Evolutionary conservation across 2,797 vertebrate species (phyloP).

Genomic region (Cynopterus sphinx): DNA sequence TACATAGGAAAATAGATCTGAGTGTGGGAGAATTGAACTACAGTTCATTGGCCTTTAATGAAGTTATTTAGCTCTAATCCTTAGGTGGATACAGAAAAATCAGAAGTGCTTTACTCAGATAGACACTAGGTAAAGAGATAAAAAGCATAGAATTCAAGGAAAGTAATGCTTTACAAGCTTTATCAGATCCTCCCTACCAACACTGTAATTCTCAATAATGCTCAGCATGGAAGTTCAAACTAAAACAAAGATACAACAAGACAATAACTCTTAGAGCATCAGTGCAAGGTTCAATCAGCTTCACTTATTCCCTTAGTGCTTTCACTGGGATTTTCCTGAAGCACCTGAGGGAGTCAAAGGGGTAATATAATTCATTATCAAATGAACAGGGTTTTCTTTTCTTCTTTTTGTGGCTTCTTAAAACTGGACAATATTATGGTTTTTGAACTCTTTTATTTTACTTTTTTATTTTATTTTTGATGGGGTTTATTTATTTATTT

Average conservation of each 20-base stretch:
- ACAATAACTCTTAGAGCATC: slow-evolving; percentile 42
- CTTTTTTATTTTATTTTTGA: no score
- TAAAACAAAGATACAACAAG: slow-evolving; percentile 54
- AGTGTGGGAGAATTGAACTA: slow-evolving; percentile 37
- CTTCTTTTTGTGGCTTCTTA: slow-evolving; percentile 14
- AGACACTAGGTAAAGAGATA: slow-evolving; percentile 64
- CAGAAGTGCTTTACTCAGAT: slow-evolving; percentile 56
- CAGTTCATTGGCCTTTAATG: slow-evolving; percentile 70
- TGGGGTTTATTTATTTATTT: no score
- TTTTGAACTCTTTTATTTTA: neutral
- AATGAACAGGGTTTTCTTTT: neutral
- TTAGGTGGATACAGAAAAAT: slow-evolving; percentile 58
- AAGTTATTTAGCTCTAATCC: slow-evolving; percentile 64
- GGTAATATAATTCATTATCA: slow-evolving; percentile 5
- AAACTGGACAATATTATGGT: neutral
- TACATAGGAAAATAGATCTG: slow-evolving; percentile 29
- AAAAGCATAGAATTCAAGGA: slow-evolving; percentile 26
- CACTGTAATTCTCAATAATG: slow-evolving; percentile 66
- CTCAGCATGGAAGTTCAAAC: slow-evolving; percentile 61
- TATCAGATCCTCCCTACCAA: slow-evolving; percentile 64
- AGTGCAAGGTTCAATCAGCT: slow-evolving; percentile 24
- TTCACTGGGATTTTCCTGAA: slow-evolving; percentile 8
- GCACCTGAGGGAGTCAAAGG: neutral
- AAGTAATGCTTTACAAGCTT: slow-evolving; percentile 60
- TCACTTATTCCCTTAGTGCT: slow-evolving; percentile 11